Evolutionary conservation across 2,113 vertebrate genomes (phyloP).

Genomic region (Syngnathus floridae): DNA sequence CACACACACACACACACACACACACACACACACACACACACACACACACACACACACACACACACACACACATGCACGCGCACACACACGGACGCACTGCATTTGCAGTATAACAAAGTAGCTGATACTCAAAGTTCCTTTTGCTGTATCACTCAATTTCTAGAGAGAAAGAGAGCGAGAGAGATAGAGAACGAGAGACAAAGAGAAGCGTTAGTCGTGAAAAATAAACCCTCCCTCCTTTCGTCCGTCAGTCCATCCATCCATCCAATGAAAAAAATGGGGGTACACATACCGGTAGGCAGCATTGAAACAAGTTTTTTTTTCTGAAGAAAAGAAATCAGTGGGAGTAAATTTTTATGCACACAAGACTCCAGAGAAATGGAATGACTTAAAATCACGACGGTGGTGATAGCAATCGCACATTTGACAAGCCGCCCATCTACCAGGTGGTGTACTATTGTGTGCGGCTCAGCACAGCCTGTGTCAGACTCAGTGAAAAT

Average conservation of each 20-base stretch:
- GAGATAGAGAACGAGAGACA: constrained; percentile 15
- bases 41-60: too few relatives aligned
- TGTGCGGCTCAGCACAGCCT: background rate
- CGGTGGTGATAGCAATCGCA: background rate
- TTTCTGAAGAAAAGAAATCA: background rate
- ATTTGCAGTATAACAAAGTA: constrained; percentile 1
- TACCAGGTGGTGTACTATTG: background rate
- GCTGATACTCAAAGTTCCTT: constrained; percentile 18
- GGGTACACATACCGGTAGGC: too few relatives aligned
- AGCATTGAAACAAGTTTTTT: too few relatives aligned
- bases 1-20: too few relatives aligned
- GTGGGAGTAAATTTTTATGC: background rate
- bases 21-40: background rate
- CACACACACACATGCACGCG: too few relatives aligned
- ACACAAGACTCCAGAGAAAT: background rate
- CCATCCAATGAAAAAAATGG: too few relatives aligned
- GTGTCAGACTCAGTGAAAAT: background rate
- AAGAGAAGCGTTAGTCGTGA: background rate
- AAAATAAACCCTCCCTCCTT: background rate
- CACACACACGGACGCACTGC: background rate
- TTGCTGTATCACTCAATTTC: constrained; percentile 15
- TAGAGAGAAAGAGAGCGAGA: constrained; percentile 22
- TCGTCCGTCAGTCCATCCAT: too few relatives aligned
- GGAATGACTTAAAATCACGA: background rate
- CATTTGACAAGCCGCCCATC: background rate